phyloP scores from a whole-genome alignment of 2,113 vertebrate species.

The Propithecus coquereli region DNA sequence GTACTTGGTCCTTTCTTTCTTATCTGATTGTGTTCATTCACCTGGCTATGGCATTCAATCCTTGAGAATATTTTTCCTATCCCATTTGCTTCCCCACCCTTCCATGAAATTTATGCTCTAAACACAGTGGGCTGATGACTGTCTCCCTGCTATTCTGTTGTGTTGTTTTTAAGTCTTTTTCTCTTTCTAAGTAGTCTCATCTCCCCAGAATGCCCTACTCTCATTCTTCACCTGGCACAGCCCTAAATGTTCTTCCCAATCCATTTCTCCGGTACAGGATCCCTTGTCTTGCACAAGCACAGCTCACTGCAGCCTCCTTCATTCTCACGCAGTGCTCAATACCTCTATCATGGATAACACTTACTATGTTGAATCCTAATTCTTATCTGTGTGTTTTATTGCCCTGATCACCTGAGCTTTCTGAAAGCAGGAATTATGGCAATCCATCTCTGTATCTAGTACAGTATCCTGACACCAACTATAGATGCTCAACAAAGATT shows the following conservation, averaged over 20 bases:
- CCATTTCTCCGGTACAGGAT: rapidly evolving
- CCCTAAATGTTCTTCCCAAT: not conserved
- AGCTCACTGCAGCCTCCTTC: not conserved
- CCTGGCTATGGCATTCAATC: not conserved
- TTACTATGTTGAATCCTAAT: not conserved
- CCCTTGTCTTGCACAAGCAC: not conserved
- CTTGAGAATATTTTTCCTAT: not conserved
- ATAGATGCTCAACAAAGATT: not conserved
- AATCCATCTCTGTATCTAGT: not conserved
- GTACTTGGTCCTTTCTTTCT: not conserved
- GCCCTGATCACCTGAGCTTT: not conserved
- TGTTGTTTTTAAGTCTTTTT: not conserved
- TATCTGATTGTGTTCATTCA: not conserved
- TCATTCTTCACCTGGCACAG: not conserved
- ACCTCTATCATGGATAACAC: not conserved
- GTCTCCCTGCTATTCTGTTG: not conserved
- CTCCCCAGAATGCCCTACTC: not conserved
- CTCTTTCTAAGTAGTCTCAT: not conserved
- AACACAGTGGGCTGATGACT: not conserved
- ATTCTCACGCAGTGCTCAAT: not conserved
- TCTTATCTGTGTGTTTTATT: not conserved
- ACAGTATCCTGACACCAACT: not conserved
- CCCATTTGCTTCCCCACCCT: not conserved
- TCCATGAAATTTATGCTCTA: not conserved
- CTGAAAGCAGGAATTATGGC: not conserved